These are phyloP conservation scores for Tretioscincus oriximinensis DNA, from an alignment of 2,113 vertebrate genomes.

Conservation along the genomic window DNA sequence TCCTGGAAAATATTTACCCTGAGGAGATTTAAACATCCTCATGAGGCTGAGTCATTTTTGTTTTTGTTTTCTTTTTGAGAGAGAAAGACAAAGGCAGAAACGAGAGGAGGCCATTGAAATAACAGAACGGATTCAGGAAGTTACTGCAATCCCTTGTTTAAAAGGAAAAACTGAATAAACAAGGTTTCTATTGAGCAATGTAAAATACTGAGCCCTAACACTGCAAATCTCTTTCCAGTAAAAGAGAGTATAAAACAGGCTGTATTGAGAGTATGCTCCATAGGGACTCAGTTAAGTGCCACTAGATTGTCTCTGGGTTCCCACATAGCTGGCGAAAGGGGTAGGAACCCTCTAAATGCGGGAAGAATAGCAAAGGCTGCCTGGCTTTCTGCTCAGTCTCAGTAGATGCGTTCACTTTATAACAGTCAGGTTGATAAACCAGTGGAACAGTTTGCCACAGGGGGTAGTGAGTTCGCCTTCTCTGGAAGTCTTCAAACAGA, in stretches of 20 bases:
- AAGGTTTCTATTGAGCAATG: neutral
- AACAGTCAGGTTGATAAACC: no score
- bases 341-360: neutral
- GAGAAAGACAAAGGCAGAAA: neutral
- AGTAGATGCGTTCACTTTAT: no score
- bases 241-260: conserved; percentile 16
- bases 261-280: neutral
- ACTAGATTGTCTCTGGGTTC: neutral
- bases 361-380: neutral
- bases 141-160: neutral
- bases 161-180: conserved; percentile 11
- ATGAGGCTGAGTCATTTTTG: neutral
- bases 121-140: neutral
- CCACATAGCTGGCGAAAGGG: neutral
- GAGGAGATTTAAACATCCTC: neutral
- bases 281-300: neutral
- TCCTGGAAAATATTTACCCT: neutral
- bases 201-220: neutral
- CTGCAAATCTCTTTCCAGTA: conserved; percentile 15
- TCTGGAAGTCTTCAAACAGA: no score
- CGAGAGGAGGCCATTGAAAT: neutral
- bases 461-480: no score
- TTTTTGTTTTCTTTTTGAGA: neutral
- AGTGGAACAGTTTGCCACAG: no score
- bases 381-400: neutral